Base-by-base conservation (phyloP, 2,888 invertebrate species). In the Drosophila tripunctata region DNA sequence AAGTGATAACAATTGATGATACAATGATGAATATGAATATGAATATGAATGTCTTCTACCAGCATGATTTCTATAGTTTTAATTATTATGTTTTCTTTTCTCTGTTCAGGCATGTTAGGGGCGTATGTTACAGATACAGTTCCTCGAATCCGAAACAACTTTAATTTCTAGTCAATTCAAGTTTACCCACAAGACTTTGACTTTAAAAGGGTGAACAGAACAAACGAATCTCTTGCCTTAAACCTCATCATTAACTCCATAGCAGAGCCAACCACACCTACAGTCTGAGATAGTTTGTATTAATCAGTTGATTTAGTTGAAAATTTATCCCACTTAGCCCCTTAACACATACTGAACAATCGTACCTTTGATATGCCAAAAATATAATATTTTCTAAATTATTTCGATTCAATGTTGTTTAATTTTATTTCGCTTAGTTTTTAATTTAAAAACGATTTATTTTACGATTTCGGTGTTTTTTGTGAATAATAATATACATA, bases 1-100 rank as follows among this genome's bases (percentile, higher is more conserved):
- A 84, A 85, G 83, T 85, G 83, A 83, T 83, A 81, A 83, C 74
- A 67, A 81, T 75, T 74, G 64, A 64, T 64, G 45, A 60, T 56
- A 48, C 61, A 33, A 71, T 60, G 52, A 57, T 57, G 48, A 70
- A 22, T 24, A 31, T 45, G 19, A 43, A 12, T 2, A 52, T 52
- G 15, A 12, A 12, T 15, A 45, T 40, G 17, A 78, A 68, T 67
- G 62, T 72, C 57, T 61, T 48, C 38, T 48, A 52, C 45, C 41
- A 52, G 62, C 77, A 68, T 64, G 10, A 41, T 52, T 72, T 77
- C 43, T 33, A 30, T 31, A 45, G n/a, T 57, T 62, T 48, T 41
- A 14, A 6, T 77, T 63, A 60, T 64, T 74, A 51, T 75, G 56
- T 54, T 52, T 45, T 40, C 36, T 15, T 63, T 57, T 45, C 45